These are phyloP conservation scores for Petrophora chlorosata DNA, from an alignment of 2,888 invertebrate genomes.

Conservation along the genomic window DNA sequence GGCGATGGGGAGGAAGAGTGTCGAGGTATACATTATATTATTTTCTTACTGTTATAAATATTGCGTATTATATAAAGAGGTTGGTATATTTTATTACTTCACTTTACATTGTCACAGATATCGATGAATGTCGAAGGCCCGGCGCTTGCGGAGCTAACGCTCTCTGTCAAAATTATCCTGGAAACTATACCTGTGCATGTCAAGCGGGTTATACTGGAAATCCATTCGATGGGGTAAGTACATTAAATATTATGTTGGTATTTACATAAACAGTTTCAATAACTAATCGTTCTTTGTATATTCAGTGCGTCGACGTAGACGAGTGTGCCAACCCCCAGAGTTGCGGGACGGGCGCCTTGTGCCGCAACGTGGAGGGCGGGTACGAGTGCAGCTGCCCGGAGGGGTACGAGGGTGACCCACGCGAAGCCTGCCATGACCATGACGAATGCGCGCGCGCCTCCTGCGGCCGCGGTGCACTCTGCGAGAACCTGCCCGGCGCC, in stretches of 20 bases:
- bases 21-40: slow-evolving; percentile 81
- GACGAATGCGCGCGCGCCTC: slow-evolving; percentile 90
- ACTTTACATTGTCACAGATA: slow-evolving; percentile 81
- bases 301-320: slow-evolving; percentile 91
- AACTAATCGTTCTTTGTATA: slow-evolving; percentile 4
- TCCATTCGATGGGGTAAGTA: slow-evolving; percentile 83
- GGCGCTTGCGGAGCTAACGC: slow-evolving; percentile 92
- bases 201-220: slow-evolving; percentile 93
- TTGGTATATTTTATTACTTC: neutral
- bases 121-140: slow-evolving; percentile 93
- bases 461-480: slow-evolving; percentile 91
- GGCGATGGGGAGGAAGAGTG: slow-evolving; percentile 96
- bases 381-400: slow-evolving; percentile 93
- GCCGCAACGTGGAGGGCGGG: slow-evolving; percentile 91
- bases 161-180: slow-evolving; percentile 91
- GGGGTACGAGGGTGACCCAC: slow-evolving; percentile 92
- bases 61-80: no score
- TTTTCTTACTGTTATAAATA: neutral
- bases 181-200: slow-evolving; percentile 94
- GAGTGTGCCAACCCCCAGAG: slow-evolving; percentile 89
- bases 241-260: neutral
- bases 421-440: slow-evolving; percentile 88
- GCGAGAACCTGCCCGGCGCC: slow-evolving; percentile 90
- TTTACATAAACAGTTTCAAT: neutral
- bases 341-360: slow-evolving; percentile 91